Conservation (phyloP, 1,140 invertebrate species). For the Cylas formicarius region DNA sequence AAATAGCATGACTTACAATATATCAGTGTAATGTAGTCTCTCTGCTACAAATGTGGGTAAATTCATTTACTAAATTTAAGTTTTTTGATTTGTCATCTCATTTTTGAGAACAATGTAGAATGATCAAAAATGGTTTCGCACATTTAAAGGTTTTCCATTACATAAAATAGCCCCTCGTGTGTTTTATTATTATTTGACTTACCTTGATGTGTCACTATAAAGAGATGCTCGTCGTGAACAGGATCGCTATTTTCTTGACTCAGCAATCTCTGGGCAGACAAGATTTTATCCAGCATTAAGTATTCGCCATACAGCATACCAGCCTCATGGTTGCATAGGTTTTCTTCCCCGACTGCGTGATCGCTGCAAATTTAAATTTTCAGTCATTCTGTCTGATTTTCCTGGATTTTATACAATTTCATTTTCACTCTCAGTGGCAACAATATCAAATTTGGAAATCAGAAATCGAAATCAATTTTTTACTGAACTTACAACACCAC, state of each 20-base stretch:
- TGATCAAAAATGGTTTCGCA: too few relatives aligned
- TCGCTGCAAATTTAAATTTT: conserved; percentile 15
- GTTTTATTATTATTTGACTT: conserved; percentile 22
- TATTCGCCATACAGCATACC: conserved; percentile 82
- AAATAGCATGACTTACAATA: too few relatives aligned
- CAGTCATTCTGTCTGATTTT: not conserved
- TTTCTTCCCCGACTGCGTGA: conserved; percentile 45
- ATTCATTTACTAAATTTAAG: too few relatives aligned
- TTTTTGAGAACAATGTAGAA: too few relatives aligned
- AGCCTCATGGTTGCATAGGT: conserved; percentile 50
- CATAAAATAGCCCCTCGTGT: too few relatives aligned
- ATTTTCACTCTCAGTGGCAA: not conserved
- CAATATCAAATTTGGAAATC: not conserved
- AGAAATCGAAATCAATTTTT: conserved; percentile 2
- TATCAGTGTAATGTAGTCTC: too few relatives aligned
- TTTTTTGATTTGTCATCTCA: too few relatives aligned
- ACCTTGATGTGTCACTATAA: conserved; percentile 98
- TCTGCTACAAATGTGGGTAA: too few relatives aligned
- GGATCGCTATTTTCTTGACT: conserved; percentile 62
- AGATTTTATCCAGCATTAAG: conserved; percentile 81
- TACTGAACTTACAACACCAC: not conserved
- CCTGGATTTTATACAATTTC: not conserved
- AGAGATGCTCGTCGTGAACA: conserved; percentile 96
- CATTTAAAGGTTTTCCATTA: too few relatives aligned
- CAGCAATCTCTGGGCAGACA: conserved; percentile 77